A percentile compares a stretch with the other conserved stretches of the same genome.
phyloP scores from a whole-genome alignment of 2,797 vertebrate genomes.

The Setipinna tenuifilis region DNA sequence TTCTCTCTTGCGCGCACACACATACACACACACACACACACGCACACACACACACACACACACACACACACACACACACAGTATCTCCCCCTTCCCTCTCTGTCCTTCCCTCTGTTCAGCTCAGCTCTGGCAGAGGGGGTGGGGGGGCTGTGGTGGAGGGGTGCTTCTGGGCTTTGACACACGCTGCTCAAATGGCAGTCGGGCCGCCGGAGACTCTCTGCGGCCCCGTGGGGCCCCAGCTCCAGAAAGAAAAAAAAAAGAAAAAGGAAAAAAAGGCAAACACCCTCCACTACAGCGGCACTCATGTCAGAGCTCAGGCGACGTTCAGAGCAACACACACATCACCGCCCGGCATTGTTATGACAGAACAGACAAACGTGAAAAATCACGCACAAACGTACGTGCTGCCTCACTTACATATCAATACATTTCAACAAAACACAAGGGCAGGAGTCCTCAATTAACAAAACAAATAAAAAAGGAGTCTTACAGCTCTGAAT shows the following conservation, averaged over 20 bases:
- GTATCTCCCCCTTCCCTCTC: neutral
- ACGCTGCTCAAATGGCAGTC: slow-evolving; percentile 12
- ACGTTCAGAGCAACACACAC: neutral
- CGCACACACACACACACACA: neutral
- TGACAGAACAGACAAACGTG: slow-evolving; percentile 17
- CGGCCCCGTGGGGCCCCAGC: neutral
- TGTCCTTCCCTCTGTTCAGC: neutral
- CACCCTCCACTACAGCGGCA: neutral
- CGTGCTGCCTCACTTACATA: neutral
- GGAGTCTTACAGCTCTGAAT: neutral
- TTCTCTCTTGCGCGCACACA: neutral
- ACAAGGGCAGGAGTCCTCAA: neutral
- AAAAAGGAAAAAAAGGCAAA: neutral
- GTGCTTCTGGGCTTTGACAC: neutral
- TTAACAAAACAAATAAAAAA: neutral
- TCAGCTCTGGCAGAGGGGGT: neutral
- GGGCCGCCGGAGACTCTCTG: neutral
- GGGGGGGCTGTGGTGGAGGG: neutral
- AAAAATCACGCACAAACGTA: neutral
- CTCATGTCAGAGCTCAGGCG: neutral
- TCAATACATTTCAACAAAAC: neutral
- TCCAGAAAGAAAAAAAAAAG: neutral
- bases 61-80: neutral
- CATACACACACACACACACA: neutral
- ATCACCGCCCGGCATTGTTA: neutral